phyloP scores from a whole-genome alignment of 2,113 vertebrate species.

The Phocoena phocoena region DNA sequence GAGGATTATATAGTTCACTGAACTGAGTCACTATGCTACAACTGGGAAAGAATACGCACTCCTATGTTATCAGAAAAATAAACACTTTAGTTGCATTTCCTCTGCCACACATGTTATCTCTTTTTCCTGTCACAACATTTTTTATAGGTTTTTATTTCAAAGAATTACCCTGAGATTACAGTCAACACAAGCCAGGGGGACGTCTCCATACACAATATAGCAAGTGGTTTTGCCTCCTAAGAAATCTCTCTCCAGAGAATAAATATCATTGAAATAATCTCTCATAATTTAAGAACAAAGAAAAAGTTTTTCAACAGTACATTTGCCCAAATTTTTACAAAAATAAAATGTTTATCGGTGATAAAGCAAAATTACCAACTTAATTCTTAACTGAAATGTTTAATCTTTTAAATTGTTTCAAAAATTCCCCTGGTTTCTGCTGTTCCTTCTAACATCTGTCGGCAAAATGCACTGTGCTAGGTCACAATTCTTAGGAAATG shows the following conservation, averaged over 20 bases:
- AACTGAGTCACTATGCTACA: conserved; percentile 60
- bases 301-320: background rate
- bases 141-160: conserved; percentile 75
- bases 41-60: conserved; percentile 46
- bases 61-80: conserved; percentile 72
- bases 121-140: conserved; percentile 63
- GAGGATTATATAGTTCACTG: conserved; percentile 74
- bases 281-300: conserved; percentile 32
- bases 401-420: conserved; percentile 27
- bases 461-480: background rate
- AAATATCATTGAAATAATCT: conserved; percentile 26
- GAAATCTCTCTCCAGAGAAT: background rate
- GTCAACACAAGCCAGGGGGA: conserved; percentile 54
- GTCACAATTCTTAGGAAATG: conserved; percentile 36
- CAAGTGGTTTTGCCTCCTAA: conserved; percentile 24
- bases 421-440: background rate
- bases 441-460: background rate
- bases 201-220: conserved; percentile 40
- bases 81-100: conserved; percentile 71
- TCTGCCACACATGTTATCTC: conserved; percentile 59
- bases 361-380: conserved; percentile 33
- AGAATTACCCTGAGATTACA: conserved; percentile 71
- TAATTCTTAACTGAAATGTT: conserved; percentile 43
- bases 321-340: conserved; percentile 19
- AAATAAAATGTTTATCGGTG: conserved; percentile 31